Percentiles rank a stretch among this genome's conserved stretches.
phyloP scores from a whole-genome alignment of 2,797 vertebrate genomes.

The Eospalax fontanierii region DNA sequence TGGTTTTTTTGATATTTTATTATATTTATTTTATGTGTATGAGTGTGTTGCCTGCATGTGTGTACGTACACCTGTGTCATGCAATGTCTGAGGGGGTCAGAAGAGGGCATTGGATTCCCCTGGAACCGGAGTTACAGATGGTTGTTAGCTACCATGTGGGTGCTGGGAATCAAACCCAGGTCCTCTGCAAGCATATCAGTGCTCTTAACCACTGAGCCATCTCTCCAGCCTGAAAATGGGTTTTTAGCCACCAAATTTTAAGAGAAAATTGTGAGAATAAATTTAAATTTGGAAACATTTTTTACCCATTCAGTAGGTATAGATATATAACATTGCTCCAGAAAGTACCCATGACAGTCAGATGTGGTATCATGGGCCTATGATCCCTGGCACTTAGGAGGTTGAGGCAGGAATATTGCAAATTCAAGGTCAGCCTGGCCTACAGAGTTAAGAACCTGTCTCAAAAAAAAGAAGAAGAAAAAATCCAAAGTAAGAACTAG shows the following conservation, averaged over 20 bases:
- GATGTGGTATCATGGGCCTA: not conserved
- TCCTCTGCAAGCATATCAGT: too few species aligned
- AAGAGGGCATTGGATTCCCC: too few species aligned
- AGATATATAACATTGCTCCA: constrained; percentile 6
- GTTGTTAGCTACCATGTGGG: too few species aligned
- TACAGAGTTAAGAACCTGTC: not conserved
- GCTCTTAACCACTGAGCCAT: too few species aligned
- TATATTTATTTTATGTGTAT: too few species aligned
- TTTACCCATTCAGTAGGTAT: constrained; percentile 1
- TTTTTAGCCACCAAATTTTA: constrained; percentile 24
- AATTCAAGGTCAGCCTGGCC: not conserved
- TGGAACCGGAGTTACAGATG: too few species aligned
- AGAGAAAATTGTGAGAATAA: constrained; percentile 41
- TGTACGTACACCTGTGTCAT: too few species aligned
- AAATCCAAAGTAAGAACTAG: not conserved
- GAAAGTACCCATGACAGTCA: constrained; percentile 54
- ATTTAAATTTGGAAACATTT: constrained; percentile 41
- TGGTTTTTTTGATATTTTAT: too few species aligned
- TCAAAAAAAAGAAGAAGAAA: not conserved
- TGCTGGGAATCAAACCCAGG: too few species aligned
- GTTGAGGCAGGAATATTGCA: not conserved
- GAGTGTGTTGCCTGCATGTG: too few species aligned
- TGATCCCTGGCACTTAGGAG: not conserved
- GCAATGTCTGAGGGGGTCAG: too few species aligned
- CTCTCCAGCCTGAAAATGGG: not conserved